These are phyloP conservation scores for Orcinus orca DNA, from an alignment of 2,113 vertebrate genomes.

Conservation along the genomic window DNA sequence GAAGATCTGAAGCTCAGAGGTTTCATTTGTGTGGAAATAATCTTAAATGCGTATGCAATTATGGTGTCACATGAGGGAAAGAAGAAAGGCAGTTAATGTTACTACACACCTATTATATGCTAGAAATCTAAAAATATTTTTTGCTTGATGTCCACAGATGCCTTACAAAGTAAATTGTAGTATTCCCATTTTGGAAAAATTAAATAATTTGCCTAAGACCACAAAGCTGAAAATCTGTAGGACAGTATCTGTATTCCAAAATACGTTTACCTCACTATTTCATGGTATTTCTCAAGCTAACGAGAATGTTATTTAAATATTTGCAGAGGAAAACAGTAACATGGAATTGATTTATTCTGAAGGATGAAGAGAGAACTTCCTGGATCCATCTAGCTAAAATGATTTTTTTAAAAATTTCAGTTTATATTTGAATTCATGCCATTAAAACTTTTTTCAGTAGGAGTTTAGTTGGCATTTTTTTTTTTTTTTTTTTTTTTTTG, in stretches of 20 bases:
- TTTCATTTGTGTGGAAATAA: slow-evolving; percentile 4
- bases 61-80: not conserved
- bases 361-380: not conserved
- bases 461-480: not conserved
- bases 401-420: not conserved
- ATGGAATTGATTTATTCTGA: not conserved
- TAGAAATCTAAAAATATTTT: not conserved
- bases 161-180: not conserved
- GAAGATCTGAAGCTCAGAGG: not conserved
- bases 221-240: not conserved
- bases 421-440: not conserved
- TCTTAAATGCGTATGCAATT: not conserved
- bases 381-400: not conserved
- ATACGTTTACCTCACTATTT: not conserved
- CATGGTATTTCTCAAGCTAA: not conserved
- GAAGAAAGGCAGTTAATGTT: not conserved
- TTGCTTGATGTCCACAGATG: not conserved
- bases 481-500: too few species aligned
- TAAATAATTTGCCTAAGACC: not conserved
- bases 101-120: not conserved
- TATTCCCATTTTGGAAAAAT: slow-evolving; percentile 1
- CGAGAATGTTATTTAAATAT: slow-evolving; percentile 9
- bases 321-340: not conserved
- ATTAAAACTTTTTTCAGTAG: not conserved
- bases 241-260: not conserved